Base-by-base conservation (phyloP, 92 coral and sea anemone genomes). In the Zoanthus sociatus region DNA sequence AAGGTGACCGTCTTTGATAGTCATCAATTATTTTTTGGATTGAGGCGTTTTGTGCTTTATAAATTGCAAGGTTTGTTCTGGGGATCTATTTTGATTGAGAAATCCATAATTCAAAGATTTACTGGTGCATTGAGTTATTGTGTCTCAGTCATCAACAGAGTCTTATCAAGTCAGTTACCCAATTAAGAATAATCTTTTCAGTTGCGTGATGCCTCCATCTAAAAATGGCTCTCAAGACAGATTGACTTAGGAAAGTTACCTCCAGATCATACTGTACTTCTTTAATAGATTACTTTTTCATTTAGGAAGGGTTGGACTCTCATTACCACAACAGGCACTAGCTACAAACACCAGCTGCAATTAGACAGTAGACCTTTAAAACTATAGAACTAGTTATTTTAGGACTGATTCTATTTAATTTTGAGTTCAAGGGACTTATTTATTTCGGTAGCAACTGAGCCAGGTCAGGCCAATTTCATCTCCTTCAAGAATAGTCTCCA, bases 401-500 rank as follows among this genome's bases (percentile, higher is more conserved):
- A 37, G 42, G 42, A 37, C 1, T 37, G 2, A 4, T 37, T 37
- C 42, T 37, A 4, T 37, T 37, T 9, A 9, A 16, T 44, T 15
- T 3, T 14, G 20, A 14, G 12, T 37, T 20, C 13, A 12, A 14
- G 10, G 61, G 11, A 15, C 20, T 42, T 44, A 10, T 82, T 13
- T 45, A 81, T 5, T 73, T 77, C 50, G 53, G 1, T 70, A 93
- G 98, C 91, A 54, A 68, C 94, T 61, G 78, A 75, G 20, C 98
- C 96, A n/a, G 97, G 98, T 47, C 90, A 92, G 16, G 71, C 68
- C 31, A 91, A 87, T 74, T 97, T 95, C 89, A 95, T 97, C 51
- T 97, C 99, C 42, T 97, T 90, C 93, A 97, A 97, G 90, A 97
- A 97, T 92, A 97, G 96, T 66, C 90, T 97, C 1, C 99, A 97